Evolutionary conservation across 2,888 invertebrate genomes (phyloP), one percentile per base, ranked within the genome.

Genomic region (Pachycephus smyrnensis): DNA sequence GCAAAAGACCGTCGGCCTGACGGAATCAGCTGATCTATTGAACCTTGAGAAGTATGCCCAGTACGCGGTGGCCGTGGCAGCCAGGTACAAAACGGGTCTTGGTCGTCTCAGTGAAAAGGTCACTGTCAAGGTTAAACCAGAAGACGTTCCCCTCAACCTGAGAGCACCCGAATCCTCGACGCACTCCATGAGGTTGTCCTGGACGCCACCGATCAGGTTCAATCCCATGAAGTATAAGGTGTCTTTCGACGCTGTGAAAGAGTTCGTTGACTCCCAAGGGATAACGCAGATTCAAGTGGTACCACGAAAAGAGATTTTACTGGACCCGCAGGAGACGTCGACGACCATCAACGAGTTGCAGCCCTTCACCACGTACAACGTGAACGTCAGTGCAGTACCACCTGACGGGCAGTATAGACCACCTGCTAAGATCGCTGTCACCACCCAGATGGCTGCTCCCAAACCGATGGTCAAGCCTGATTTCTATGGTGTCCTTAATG

Each of bases 401-500:
- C 94, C 95, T 75, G 97, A 97, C 87, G 95, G 95, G 82, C 94
- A 95, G 3, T 97, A 97, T 90, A 94, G 96, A 84, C 98, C 98
- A 11, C 98, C 98, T 0, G 97, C 97, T 0, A 97, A 97, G 92
- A 98, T 98, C 76, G 97, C 97, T 0, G 98, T 98, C 0, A 98
- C 98, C 3, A 98, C 98, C 0, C 98, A 98, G 92, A 98, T 98
- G 98, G 98, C 98, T 69, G 98, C 98, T 0, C 98, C 98, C 0
- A 97, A 98, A 86, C 98, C 98, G 0, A 98, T 98, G 98, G 98
- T 98, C 0, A 97, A 98, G 88, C 98, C 98, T 0, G 98, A 98
- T 91, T 98, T 98, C 90, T 97, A 97, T 88, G 97, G 97, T 23
- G 97, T 97, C 35, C 95, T 96, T 3, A 96, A 96, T 91, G 96